A percentile compares a stretch with the other conserved stretches of the same genome.
These are phyloP conservation scores for Sapayoa aenigma DNA, from an alignment of 2,113 vertebrate species.

Conservation along the genomic window DNA sequence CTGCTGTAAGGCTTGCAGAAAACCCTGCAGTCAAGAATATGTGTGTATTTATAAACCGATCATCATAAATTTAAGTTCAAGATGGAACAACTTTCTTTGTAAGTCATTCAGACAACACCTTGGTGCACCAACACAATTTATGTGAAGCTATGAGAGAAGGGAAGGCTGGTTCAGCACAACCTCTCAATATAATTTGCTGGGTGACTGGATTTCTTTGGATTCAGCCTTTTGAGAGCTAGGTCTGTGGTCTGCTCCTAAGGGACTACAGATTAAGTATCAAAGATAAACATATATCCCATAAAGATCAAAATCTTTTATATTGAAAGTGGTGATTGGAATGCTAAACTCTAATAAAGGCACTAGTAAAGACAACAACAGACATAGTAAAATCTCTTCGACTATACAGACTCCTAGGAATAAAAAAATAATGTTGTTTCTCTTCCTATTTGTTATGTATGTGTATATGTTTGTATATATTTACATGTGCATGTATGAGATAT, in stretches of 20 bases:
- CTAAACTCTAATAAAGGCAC: neutral
- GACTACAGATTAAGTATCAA: neutral
- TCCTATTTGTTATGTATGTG: neutral
- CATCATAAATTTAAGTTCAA: neutral
- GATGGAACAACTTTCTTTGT: neutral
- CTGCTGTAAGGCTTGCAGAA: neutral
- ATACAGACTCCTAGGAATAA: neutral
- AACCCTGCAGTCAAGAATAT: neutral
- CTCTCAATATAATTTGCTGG: neutral
- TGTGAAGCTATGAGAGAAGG: fast-evolving
- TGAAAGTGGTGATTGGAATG: neutral
- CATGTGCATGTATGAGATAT: neutral
- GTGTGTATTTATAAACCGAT: neutral
- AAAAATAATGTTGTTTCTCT: neutral
- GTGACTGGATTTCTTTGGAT: neutral
- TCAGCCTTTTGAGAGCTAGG: neutral
- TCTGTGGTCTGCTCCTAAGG: neutral
- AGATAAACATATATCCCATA: neutral
- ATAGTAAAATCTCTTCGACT: neutral
- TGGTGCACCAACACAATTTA: neutral
- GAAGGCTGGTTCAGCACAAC: neutral
- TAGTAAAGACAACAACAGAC: neutral
- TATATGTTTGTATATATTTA: neutral
- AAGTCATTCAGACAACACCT: neutral
- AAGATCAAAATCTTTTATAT: neutral